A percentile compares a stretch with the other conserved stretches of the same genome.
Evolutionary conservation across 2,888 invertebrate genomes (phyloP).

Genomic region (Psylliodes chrysocephalus): DNA sequence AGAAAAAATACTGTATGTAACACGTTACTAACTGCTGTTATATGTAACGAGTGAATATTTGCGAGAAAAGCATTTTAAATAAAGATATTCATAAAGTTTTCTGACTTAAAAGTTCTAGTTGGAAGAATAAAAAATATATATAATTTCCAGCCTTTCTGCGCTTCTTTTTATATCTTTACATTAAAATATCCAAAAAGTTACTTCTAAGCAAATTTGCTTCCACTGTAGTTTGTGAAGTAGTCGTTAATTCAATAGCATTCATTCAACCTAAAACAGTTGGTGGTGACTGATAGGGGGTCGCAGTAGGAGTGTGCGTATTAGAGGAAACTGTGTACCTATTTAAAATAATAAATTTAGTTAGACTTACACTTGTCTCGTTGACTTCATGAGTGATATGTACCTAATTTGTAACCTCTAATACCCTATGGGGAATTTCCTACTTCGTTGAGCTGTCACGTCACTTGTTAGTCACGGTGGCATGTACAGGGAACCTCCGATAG

Average conservation of each 20-base stretch:
- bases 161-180: too few species aligned
- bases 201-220: too few species aligned
- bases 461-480: constrained; percentile 16
- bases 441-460: constrained; percentile 17
- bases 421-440: constrained; percentile 22
- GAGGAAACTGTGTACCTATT: constrained; percentile 13
- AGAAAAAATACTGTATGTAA: too few species aligned
- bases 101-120: too few species aligned
- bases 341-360: constrained; percentile 29
- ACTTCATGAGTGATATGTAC: constrained; percentile 25
- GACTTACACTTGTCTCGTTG: constrained; percentile 26
- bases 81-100: too few species aligned
- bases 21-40: too few species aligned
- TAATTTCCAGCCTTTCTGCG: too few species aligned
- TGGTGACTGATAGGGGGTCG: constrained; percentile 5
- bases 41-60: too few species aligned
- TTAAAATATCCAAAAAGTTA: too few species aligned
- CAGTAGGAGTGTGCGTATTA: not conserved
- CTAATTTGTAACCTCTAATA: constrained; percentile 29
- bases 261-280: not conserved
- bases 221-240: too few species aligned
- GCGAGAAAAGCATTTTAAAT: too few species aligned
- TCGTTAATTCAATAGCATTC: not conserved
- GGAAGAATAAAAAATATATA: too few species aligned
- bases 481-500: constrained; percentile 7